Conservation (phyloP, 2,797 vertebrate species). For the Falco peregrinus region DNA sequence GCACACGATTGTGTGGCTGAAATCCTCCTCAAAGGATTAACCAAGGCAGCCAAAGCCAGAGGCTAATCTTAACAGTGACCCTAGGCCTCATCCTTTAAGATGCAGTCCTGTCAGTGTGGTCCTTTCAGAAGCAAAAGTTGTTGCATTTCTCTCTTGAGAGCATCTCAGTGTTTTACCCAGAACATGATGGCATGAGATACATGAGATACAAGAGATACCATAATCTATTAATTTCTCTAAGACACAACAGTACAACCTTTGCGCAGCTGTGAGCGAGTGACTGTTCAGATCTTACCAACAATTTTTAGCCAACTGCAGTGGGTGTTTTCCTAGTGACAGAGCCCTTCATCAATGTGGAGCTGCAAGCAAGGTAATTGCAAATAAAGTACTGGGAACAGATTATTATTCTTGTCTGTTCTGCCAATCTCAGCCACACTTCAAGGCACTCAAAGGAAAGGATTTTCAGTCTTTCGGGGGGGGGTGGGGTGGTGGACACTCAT, state of each 20-base stretch:
- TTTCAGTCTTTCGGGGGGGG: neutral
- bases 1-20: neutral
- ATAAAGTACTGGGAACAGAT: neutral
- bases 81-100: neutral
- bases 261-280: rapidly evolving
- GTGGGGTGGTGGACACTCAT: neutral
- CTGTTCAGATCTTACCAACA: neutral
- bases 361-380: neutral
- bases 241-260: neutral
- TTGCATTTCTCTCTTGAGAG: neutral
- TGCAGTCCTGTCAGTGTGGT: neutral
- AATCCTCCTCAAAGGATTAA: neutral
- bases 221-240: neutral
- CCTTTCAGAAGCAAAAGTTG: neutral
- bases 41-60: neutral
- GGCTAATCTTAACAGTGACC: neutral
- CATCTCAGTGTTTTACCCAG: neutral
- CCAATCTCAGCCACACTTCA: neutral
- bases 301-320: neutral
- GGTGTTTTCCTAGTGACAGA: neutral
- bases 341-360: neutral
- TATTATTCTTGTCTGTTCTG: neutral
- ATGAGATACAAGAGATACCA: neutral
- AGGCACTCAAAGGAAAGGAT: neutral
- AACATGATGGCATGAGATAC: rapidly evolving